A percentile compares a stretch with the other conserved stretches of the same genome.
These are phyloP conservation scores for Alfaro cultratus DNA, from an alignment of 2,797 vertebrate genomes.

Conservation along the genomic window DNA sequence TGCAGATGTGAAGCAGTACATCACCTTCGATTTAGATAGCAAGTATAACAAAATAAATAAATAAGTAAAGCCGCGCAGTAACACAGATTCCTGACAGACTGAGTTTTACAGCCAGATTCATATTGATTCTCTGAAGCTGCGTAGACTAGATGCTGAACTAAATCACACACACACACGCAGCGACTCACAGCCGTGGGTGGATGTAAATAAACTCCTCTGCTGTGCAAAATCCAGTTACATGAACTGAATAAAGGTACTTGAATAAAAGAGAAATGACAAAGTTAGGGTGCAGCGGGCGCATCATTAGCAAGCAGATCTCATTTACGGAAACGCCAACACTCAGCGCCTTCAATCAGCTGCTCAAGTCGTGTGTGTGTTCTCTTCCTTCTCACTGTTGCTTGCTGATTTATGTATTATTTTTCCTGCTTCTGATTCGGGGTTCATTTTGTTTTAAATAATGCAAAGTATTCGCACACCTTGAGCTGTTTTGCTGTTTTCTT, in stretches of 20 bases:
- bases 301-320: conserved; percentile 26
- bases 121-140: conserved; percentile 31
- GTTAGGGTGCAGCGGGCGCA: background rate
- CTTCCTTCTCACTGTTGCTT: background rate
- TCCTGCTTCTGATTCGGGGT: background rate
- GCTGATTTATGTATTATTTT: background rate
- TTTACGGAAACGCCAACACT: conserved; percentile 13
- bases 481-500: background rate
- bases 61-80: conserved; percentile 11
- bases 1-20: background rate
- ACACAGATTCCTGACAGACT: conserved; percentile 7
- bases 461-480: background rate
- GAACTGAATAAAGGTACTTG: background rate
- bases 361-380: background rate
- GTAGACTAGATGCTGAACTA: conserved; percentile 24
- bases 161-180: conserved; percentile 11
- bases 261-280: conserved; percentile 11
- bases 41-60: conserved; percentile 13
- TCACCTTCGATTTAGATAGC: conserved; percentile 20
- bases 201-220: conserved; percentile 22
- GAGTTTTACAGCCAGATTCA: conserved; percentile 20
- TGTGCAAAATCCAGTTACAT: conserved; percentile 19
- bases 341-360: background rate
- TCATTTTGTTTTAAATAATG: background rate
- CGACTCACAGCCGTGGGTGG: conserved; percentile 1